Evolutionary conservation across 2,113 vertebrate genomes (phyloP), one percentile per base, ranked within the genome.

Genomic region (Oncorhynchus nerka): DNA sequence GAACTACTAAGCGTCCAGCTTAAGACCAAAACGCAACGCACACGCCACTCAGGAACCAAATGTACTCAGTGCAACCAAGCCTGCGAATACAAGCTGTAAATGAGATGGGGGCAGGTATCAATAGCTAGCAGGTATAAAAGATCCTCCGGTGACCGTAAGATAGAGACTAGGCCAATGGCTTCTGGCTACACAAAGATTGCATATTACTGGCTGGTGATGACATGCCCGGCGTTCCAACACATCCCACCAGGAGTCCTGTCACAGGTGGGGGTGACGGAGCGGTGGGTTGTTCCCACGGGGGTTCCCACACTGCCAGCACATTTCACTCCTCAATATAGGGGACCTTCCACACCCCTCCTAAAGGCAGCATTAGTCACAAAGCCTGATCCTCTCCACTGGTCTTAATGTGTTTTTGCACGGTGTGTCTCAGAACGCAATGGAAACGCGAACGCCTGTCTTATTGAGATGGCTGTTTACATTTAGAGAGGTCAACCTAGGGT

Each of bases 201-300:
- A 15, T 15, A 15, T 51, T 76, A 69, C 26, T 28, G 64, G 28
- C 75, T 66, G 66, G 65, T 75, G 74, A 45, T 20, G 16, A 73
- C 74, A 79, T 81, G 78, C 81, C 67, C 70, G 24, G 57, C 15
- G 32, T 68, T 4, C 67, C 72, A 80, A 75, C 75, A 73, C 65
- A 68, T 72, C 55, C n/a, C 68, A 66, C 28, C 39, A 65, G 75
- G 74, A 75, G 73, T 75, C 65, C 13, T 32, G 24, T 39, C 28
- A 69, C 32, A 22, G n/a, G 65, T 64, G 66, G 75, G 48, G 13
- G 30, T 22, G 24, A 55, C 81, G 68, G 76, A 2, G 39, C 9
- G 57, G 16, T 22, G 22, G 61, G 62, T 65, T 51, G 30, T 84
- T 89, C 84, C 75, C 84, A 88, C 73, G 59, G 76, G 70, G 77